Percentiles rank a stretch among this genome's conserved stretches.
Conservation (phyloP, 1,140 invertebrate species). For the Drosophila fuyamai region DNA sequence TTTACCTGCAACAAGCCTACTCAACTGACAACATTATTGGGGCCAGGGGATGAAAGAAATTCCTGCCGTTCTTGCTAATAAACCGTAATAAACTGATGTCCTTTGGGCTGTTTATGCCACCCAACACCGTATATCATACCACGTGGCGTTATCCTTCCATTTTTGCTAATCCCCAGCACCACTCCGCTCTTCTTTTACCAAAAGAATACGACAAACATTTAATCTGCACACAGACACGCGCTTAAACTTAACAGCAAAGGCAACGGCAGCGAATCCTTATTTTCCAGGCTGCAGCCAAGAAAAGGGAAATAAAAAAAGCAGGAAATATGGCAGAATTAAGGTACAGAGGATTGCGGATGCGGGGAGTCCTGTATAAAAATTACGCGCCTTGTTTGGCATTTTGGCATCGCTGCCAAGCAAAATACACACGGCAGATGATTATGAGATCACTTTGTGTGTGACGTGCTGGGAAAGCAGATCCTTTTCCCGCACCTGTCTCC, state of each 20-base stretch:
- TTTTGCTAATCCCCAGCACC: constrained; percentile 15
- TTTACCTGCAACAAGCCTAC: constrained; percentile 14
- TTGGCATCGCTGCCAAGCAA: constrained; percentile 65
- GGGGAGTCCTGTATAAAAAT: constrained; percentile 62
- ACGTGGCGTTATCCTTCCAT: not conserved
- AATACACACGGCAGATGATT: constrained; percentile 72
- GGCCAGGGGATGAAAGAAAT: constrained; percentile 46
- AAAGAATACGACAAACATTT: constrained; percentile 73
- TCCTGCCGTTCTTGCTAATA: constrained; percentile 62
- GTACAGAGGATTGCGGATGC: not conserved
- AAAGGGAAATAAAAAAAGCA: constrained; percentile 16
- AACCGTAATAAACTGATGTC: constrained; percentile 76
- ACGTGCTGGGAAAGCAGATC: constrained; percentile 57
- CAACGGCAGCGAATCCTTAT: constrained; percentile 22
- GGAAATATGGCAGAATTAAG: not conserved
- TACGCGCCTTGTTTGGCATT: constrained; percentile 70
- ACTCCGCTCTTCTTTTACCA: constrained; percentile 13
- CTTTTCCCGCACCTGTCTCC: not conserved
- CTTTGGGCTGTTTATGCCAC: constrained; percentile 37
- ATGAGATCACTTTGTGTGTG: constrained; percentile 79
- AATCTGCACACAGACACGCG: constrained; percentile 71
- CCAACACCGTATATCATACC: not conserved
- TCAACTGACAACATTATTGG: constrained; percentile 28
- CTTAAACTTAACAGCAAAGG: constrained; percentile 57
- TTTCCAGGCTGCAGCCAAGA: constrained; percentile 40